phyloP scores from a whole-genome alignment of 2,797 vertebrate genomes.

The Gallinago solitaria region DNA sequence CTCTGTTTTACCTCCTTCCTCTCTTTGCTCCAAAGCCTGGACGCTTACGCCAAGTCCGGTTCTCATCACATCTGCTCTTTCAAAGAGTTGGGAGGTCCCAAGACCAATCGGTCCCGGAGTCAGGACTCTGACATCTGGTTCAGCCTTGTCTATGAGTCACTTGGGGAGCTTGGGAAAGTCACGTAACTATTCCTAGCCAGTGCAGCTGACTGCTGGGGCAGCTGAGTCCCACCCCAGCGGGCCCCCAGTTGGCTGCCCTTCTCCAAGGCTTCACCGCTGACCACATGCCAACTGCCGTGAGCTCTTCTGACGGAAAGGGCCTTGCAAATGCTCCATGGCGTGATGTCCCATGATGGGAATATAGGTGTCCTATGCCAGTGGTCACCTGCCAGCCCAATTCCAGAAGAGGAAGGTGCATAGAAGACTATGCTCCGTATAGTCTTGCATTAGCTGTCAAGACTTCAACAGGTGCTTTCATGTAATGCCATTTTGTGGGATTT shows the following conservation, averaged over 20 bases:
- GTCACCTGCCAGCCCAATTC: neutral
- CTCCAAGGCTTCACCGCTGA: neutral
- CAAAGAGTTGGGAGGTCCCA: constrained; percentile 29
- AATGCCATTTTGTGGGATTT: neutral
- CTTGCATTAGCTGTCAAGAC: neutral
- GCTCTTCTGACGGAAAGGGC: neutral
- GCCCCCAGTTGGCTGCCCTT: neutral
- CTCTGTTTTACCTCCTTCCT: constrained; percentile 38
- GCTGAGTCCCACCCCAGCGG: rapidly evolving
- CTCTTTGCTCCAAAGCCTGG: neutral
- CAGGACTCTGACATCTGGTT: constrained; percentile 18
- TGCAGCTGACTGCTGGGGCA: neutral
- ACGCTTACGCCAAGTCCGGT: neutral
- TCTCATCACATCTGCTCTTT: constrained; percentile 44
- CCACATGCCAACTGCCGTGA: rapidly evolving
- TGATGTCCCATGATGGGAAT: neutral
- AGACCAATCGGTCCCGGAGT: neutral
- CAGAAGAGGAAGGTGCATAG: neutral
- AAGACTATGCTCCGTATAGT: rapidly evolving
- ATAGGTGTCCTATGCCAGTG: rapidly evolving
- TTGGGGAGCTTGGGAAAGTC: constrained; percentile 49
- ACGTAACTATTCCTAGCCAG: neutral
- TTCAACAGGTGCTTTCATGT: neutral
- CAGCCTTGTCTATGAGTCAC: constrained; percentile 7
- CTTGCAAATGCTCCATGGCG: neutral